Evolutionary conservation across 2,113 vertebrate genomes (phyloP), one percentile per base, ranked within the genome.

Genomic region (Piprites chloris): DNA sequence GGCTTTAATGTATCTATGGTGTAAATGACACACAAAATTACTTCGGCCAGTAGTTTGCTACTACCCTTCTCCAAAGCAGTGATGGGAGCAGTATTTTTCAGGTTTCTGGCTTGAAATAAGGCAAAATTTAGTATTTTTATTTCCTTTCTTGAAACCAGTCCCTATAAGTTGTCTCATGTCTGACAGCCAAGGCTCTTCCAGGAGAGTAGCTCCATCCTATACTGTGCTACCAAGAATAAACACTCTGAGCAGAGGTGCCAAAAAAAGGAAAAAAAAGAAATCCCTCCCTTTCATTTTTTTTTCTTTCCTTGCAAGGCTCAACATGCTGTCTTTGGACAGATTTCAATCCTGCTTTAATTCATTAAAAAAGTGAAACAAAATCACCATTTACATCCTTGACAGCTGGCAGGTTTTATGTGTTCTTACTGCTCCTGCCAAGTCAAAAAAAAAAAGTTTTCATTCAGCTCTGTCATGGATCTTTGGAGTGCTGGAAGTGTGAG

Each of bases 311-410:
- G 98, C 98, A 98, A 98, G 98, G 97, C 98, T 97, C 98, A 99
- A 98, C 98, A 98, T 98, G 98, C 98, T 99, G 97, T 95, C 98
- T 98, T 98, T 99, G 99, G 98, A 98, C 85, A 62, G 69, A 92
- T 97, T 99, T 99, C 98, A 99, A 98, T 97, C 95, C 97, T 94
- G 95, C 97, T 99, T 98, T 98, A 98, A 98, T 98, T 99, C 97
- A 98, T 98, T 97, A 95, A 95, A 97, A 96, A 98, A 98, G 97
- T 98, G 98, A 98, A 99, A 98, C 98, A 98, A 98, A 98, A 99
- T 99, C 98, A 97, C 96, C 97, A 97, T 98, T 98, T 98, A 98
- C 97, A 97, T 98, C 97, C 96, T 96, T 98, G 98, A 99, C 98
- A 98, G 98, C 98, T 97, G 97, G 98, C 98, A 98, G 97, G 97